phyloP scores from a whole-genome alignment of 1,140 invertebrate species.

The Aethina tumida region DNA sequence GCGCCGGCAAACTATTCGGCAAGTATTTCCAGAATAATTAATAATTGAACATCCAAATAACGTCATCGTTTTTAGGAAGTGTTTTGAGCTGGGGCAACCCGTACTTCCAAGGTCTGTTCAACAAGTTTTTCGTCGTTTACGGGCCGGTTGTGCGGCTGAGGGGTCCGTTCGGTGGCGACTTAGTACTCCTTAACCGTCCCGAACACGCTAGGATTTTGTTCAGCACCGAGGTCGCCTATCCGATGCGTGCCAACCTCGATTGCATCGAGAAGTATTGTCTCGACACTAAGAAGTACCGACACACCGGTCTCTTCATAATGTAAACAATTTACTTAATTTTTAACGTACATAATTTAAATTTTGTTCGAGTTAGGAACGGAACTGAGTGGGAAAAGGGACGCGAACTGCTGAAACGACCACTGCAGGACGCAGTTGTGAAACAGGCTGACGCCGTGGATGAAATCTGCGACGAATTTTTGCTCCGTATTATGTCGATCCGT shows the following conservation, averaged over 20 bases:
- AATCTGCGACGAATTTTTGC: slow-evolving; percentile 39
- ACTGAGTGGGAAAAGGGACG: slow-evolving; percentile 46
- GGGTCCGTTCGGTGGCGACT: slow-evolving; percentile 47
- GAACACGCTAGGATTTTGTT: slow-evolving; percentile 51
- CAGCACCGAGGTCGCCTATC: slow-evolving; percentile 44
- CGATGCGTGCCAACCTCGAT: slow-evolving; percentile 48
- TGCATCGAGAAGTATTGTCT: slow-evolving; percentile 49
- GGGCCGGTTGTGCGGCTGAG: slow-evolving; percentile 52
- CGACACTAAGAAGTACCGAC: slow-evolving; percentile 42
- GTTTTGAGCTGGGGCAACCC: slow-evolving; percentile 30
- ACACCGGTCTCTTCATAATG: slow-evolving; percentile 46
- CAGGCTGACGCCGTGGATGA: slow-evolving; percentile 34
- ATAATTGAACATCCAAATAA: background rate
- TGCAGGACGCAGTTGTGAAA: slow-evolving; percentile 35
- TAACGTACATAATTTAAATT: background rate
- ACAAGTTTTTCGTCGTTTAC: slow-evolving; percentile 48
- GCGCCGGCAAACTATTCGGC: slow-evolving; percentile 41
- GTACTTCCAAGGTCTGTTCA: slow-evolving; percentile 27
- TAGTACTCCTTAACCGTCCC: slow-evolving; percentile 48
- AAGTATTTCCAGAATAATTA: slow-evolving; percentile 11
- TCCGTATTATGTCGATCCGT: slow-evolving; percentile 36
- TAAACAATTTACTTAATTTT: slow-evolving; percentile 32
- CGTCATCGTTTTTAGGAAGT: slow-evolving; percentile 27
- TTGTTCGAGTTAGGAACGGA: slow-evolving; percentile 33
- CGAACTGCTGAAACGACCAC: slow-evolving; percentile 38